phyloP scores from a whole-genome alignment of 2,888 invertebrate genomes.

The Sphaeridia pumilis region DNA sequence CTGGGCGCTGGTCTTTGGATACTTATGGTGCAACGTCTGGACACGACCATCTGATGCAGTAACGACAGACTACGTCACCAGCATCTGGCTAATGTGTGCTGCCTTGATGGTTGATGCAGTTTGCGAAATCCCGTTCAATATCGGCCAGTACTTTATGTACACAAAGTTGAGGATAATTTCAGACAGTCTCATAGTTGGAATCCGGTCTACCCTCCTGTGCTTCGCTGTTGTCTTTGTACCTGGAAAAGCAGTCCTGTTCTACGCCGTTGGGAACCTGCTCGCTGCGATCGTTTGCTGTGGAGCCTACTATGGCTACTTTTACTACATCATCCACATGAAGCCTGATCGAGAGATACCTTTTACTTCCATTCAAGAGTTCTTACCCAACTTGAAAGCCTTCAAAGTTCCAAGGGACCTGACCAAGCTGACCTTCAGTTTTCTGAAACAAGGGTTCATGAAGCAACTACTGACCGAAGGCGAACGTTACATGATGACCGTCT shows the following conservation, averaged over 20 bases:
- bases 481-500: slow-evolving; percentile 93
- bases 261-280: slow-evolving; percentile 72
- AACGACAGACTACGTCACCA: slow-evolving; percentile 41
- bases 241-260: slow-evolving; percentile 66
- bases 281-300: slow-evolving; percentile 50
- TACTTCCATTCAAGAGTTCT: slow-evolving; percentile 56
- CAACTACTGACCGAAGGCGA: slow-evolving; percentile 97
- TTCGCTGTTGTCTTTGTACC: slow-evolving; percentile 60
- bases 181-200: slow-evolving; percentile 63
- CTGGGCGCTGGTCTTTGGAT: slow-evolving; percentile 60
- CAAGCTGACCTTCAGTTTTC: slow-evolving; percentile 50
- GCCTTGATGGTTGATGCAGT: slow-evolving; percentile 78
- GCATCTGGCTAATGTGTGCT: slow-evolving; percentile 57
- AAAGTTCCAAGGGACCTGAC: slow-evolving; percentile 9
- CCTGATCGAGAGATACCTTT: slow-evolving; percentile 50
- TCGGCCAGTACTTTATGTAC: slow-evolving; percentile 82
- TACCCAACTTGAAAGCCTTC: slow-evolving; percentile 46
- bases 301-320: slow-evolving; percentile 64
- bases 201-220: slow-evolving; percentile 66
- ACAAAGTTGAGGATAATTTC: slow-evolving; percentile 72
- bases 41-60: slow-evolving; percentile 57
- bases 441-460: slow-evolving; percentile 88
- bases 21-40: slow-evolving; percentile 70
- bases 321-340: slow-evolving; percentile 52
- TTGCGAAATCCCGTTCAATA: slow-evolving; percentile 68